Conservation (phyloP, 1,140 invertebrate genomes). For the Lysiphlebus fabarum region DNA sequence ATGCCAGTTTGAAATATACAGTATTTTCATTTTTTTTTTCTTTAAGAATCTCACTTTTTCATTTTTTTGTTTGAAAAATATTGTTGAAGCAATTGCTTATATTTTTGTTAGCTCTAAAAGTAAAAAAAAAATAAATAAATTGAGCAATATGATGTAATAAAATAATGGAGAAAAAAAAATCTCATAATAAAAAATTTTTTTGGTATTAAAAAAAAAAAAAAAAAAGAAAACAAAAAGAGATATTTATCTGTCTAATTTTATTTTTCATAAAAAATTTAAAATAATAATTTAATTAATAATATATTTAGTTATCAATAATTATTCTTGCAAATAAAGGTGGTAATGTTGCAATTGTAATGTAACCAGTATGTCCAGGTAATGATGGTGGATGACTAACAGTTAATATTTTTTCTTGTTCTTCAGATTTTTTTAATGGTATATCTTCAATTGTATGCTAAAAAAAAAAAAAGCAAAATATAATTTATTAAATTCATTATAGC, state of each 20-base stretch:
- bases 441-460: conserved; percentile 49
- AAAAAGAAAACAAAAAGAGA: no score
- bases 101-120: no score
- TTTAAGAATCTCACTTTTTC: no score
- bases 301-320: background rate
- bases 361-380: conserved; percentile 90
- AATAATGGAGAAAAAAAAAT: no score
- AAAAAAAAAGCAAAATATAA: conserved; percentile 16
- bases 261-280: background rate
- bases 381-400: conserved; percentile 66
- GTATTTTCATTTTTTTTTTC: no score
- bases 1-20: no score
- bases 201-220: no score
- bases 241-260: background rate
- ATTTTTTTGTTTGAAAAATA: no score
- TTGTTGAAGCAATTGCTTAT: no score
- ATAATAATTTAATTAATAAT: background rate
- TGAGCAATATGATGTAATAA: no score
- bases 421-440: conserved; percentile 50
- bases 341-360: conserved; percentile 85
- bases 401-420: conserved; percentile 60
- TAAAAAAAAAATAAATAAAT: no score
- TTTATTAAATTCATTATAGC: conserved; percentile 21
- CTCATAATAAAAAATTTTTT: no score
- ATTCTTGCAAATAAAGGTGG: conserved; percentile 58